Conservation (phyloP, 2,888 invertebrate genomes). For the Cantharis flavilabris region DNA sequence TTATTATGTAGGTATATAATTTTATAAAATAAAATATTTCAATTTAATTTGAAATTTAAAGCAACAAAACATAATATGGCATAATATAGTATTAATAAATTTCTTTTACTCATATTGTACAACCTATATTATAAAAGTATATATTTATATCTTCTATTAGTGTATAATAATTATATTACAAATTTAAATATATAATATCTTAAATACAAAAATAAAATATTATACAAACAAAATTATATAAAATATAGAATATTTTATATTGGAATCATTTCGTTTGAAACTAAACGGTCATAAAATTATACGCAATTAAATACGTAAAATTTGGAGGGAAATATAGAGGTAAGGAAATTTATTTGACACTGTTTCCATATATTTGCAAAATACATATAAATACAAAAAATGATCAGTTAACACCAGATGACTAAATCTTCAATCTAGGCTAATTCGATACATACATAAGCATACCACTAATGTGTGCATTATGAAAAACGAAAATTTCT, state of each 20-base stretch:
- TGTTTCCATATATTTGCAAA: neutral
- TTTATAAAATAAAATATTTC: too few relatives aligned
- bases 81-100: too few relatives aligned
- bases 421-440: neutral
- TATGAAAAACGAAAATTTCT: neutral
- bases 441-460: neutral
- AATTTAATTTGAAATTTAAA: too few relatives aligned
- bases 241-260: neutral
- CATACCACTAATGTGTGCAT: neutral
- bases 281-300: neutral
- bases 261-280: neutral
- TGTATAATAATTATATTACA: too few relatives aligned
- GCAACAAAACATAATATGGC: too few relatives aligned
- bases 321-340: neutral
- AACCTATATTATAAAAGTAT: too few relatives aligned
- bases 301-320: neutral
- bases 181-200: too few relatives aligned
- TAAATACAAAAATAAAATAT: too few relatives aligned
- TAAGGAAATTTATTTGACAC: neutral
- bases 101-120: too few relatives aligned
- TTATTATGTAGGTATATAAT: too few relatives aligned
- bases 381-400: neutral
- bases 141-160: too few relatives aligned
- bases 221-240: too few relatives aligned
- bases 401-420: neutral